Evolutionary conservation across 2,113 vertebrate genomes (phyloP).

Genomic region (Cryptotis parvus): DNA sequence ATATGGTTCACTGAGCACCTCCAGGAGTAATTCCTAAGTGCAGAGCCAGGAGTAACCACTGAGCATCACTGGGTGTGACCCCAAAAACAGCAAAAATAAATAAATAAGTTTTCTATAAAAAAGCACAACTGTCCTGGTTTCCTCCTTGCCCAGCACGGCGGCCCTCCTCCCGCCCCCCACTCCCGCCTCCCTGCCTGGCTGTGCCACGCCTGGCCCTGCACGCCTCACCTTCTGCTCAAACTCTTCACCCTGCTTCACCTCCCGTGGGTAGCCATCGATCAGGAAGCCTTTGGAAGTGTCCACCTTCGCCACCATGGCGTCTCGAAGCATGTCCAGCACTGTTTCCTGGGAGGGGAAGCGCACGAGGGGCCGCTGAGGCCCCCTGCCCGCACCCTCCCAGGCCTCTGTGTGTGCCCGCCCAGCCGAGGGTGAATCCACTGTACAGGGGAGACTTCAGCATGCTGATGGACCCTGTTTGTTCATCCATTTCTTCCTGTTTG

Average conservation of each 20-base stretch:
- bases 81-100: too few relatives aligned
- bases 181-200: too few relatives aligned
- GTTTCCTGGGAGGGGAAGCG: slow-evolving; percentile 90
- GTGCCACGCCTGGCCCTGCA: too few relatives aligned
- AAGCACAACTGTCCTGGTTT: not conserved
- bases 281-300: slow-evolving; percentile 95
- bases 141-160: not conserved
- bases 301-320: slow-evolving; percentile 96
- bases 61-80: too few relatives aligned
- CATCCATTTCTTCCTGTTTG: not conserved
- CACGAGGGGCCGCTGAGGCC: not conserved
- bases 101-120: too few relatives aligned
- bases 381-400: fast-evolving
- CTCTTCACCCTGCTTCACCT: slow-evolving; percentile 97
- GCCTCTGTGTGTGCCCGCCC: not conserved
- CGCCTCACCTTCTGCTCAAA: slow-evolving; percentile 95
- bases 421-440: not conserved
- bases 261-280: slow-evolving; percentile 97
- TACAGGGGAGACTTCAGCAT: too few relatives aligned
- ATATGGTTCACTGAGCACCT: too few relatives aligned
- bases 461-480: too few relatives aligned
- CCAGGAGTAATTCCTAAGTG: too few relatives aligned
- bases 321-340: slow-evolving; percentile 97
- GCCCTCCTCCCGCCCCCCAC: not conserved
- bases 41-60: too few relatives aligned